Base-by-base conservation (phyloP, 2,888 invertebrate genomes). In the Machimus atricapillus region DNA sequence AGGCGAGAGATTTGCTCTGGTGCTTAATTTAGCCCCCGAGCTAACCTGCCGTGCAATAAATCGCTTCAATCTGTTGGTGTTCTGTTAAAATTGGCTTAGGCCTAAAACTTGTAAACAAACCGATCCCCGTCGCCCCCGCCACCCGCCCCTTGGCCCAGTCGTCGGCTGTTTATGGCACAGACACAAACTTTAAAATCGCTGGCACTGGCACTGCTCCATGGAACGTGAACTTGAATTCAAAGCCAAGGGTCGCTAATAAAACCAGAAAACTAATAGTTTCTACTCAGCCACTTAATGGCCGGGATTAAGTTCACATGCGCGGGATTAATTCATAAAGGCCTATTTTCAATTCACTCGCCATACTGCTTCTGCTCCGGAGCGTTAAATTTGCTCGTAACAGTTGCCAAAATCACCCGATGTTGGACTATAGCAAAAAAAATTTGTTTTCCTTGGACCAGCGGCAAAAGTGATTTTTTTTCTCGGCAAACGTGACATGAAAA, bases 131-230 rank as follows among this genome's bases (percentile, higher is more conserved):
- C 9, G 8, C 58, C 58, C 23, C 58, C 23, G 46, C 52, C 27
- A 8, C 46, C 34, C 31, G 56, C 8, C n/a, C 23, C 19, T 7
- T 23, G 9, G 2, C 19, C 66, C 66, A 58, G 3, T n/a, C n/a
- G 9, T 56, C 37, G 37, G 14, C 8, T 56, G 8, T 6, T 23
- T 14, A 14, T 19, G 56, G 31, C n/a, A 58, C 19, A 58, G 34
- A 23, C 37, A 46, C 56, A 19, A 43, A 27, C 37, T 12, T 23
- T 27, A 78, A 76, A 34, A 16, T 46, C 23, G 74, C 46, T n/a
- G 78, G 78, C 78, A 78, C 78, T 86, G 86, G 86, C 86, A 86
- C 58, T 66, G 86, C 58, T 86, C 86, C 78, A 86, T 86, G 78
- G 37, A 86, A 79, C 86, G 58, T 86, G 86, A 86, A 86, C 86